Evolutionary conservation across 2,113 vertebrate species (phyloP), one percentile per base, ranked within the genome.

Genomic region (Actenoides lindsayi): DNA sequence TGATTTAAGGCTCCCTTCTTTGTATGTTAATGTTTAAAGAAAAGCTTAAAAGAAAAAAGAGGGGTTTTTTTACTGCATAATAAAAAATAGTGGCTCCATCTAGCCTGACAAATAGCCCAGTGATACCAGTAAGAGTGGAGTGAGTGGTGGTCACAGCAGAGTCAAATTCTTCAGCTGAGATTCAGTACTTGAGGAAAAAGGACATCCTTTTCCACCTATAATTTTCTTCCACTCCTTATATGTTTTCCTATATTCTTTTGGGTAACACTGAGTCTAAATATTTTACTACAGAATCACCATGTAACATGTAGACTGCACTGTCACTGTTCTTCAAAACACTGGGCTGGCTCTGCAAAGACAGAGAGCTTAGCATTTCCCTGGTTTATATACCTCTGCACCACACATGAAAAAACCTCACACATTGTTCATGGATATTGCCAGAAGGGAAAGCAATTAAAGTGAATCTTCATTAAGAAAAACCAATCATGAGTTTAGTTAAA

Each of bases 161-260:
- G 35, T 75, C 54, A 59, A 81, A 83, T 19, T 71, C 37, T 79
- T 51, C 50, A 73, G 70, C 54, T 69, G 73, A 85, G 57, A 82
- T 92, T 89, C 67, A 62, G 39, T 57, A 83, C 33, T 89, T 71
- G 44, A 87, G 60, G 54, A 75, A 74, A 90, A 94, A 85, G 15
- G 50, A 68, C 54, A 81, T 62, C 33, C 24, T 75, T 95, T 89
- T 75, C 51, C n/a, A 93, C 33, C 37, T 89, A 15, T 75, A 78
- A 86, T 95, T 90, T 94, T 77, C 31, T 88, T 87, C 77, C 0
- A 0, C 39, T 74, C 19, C 59, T 80, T 92, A 56, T 87, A 87
- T 91, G 24, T 85, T 90, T 95, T 95, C 63, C 85, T 89, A 89
- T 62, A 89, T 92, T 88, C 68, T 93, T 83, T n/a, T 89, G 57